Evolutionary conservation across 2,888 invertebrate species (phyloP).

Genomic region (Caenorhabditis zanzibari): DNA sequence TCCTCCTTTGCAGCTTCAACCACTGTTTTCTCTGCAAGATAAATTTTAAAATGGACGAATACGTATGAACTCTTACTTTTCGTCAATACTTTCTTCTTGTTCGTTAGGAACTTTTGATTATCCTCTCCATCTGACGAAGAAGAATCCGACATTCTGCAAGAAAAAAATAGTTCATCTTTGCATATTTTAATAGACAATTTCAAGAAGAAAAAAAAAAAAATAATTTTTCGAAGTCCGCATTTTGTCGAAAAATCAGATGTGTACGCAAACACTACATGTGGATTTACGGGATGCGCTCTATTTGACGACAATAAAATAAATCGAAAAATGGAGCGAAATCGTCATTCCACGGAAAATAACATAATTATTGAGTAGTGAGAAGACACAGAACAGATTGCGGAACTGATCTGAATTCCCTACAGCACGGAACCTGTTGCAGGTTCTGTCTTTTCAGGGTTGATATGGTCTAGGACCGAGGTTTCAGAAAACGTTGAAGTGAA

Average conservation of each 20-base stretch:
- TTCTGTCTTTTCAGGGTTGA: too few species aligned
- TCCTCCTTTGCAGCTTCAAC: constrained; percentile 95
- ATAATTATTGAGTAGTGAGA: too few species aligned
- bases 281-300: constrained; percentile 25
- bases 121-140: constrained; percentile 73
- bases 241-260: constrained; percentile 3
- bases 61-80: constrained; percentile 62
- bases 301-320: constrained; percentile 28
- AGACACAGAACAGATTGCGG: too few species aligned
- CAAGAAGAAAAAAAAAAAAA: constrained; percentile 3
- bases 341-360: too few species aligned
- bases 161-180: not conserved
- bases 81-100: constrained; percentile 57
- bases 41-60: too few species aligned
- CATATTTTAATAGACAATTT: not conserved
- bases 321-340: too few species aligned
- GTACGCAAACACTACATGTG: constrained; percentile 39
- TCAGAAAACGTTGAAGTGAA: too few species aligned
- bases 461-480: too few species aligned
- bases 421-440: too few species aligned
- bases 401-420: too few species aligned
- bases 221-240: constrained; percentile 36
- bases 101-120: constrained; percentile 53
- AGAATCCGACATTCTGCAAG: constrained; percentile 72
- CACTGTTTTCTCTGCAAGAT: constrained; percentile 93